These are phyloP conservation scores for Marasmarcha lunaedactyla DNA, from an alignment of 2,888 invertebrate species.

Conservation along the genomic window DNA sequence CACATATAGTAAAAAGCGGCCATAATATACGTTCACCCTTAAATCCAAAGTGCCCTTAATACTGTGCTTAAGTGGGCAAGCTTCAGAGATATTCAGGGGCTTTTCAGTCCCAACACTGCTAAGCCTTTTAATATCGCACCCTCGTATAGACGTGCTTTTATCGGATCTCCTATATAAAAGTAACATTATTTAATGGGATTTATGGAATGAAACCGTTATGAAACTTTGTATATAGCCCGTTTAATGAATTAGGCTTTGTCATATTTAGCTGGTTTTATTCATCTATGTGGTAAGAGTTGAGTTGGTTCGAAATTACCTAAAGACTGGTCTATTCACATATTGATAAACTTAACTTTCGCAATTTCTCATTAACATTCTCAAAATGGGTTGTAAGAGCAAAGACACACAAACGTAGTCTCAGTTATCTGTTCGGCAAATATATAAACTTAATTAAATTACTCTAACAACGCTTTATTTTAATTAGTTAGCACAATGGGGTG, in stretches of 20 bases:
- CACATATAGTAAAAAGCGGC: conserved; percentile 35
- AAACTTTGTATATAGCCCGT: conserved; percentile 10
- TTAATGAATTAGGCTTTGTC: conserved; percentile 1
- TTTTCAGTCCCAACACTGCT: conserved; percentile 64
- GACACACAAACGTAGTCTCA: too few relatives aligned
- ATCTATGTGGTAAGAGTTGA: too few relatives aligned
- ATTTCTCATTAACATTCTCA: too few relatives aligned
- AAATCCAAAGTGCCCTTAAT: conserved; percentile 63
- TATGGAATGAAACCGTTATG: conserved; percentile 16
- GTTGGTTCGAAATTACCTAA: too few relatives aligned
- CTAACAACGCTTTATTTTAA: too few relatives aligned
- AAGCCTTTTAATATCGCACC: conserved; percentile 67
- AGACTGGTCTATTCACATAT: too few relatives aligned
- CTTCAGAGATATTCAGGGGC: conserved; percentile 59
- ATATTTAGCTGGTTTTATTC: too few relatives aligned
- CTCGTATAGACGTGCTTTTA: conserved; percentile 38
- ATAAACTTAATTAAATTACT: too few relatives aligned
- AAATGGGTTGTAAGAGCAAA: too few relatives aligned
- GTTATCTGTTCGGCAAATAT: too few relatives aligned
- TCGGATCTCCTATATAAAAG: conserved; percentile 36
- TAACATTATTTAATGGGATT: conserved; percentile 51
- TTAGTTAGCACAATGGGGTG: too few relatives aligned
- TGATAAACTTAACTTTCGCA: too few relatives aligned
- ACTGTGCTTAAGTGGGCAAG: conserved; percentile 65
- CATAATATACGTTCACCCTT: conserved; percentile 56